phyloP scores from a whole-genome alignment of 2,113 vertebrate genomes.

The Oncorhynchus keta region DNA sequence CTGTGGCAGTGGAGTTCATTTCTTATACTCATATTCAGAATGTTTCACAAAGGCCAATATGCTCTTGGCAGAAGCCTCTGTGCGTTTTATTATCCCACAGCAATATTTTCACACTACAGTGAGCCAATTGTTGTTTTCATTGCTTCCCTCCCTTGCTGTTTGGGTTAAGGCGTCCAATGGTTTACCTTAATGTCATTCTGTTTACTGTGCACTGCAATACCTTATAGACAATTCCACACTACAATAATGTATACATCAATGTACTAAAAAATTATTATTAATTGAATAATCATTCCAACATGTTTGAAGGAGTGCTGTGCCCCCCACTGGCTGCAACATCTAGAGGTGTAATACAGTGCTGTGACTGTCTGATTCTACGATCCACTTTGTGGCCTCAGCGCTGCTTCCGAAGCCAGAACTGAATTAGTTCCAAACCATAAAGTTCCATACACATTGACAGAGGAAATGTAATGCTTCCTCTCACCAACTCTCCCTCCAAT shows the following conservation, averaged over 20 bases:
- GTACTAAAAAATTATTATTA: constrained; percentile 8
- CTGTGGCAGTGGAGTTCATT: not conserved
- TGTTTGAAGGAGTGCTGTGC: not conserved
- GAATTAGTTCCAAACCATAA: constrained; percentile 73
- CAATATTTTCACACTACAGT: not conserved
- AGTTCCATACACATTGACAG: constrained; percentile 43
- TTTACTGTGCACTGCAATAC: no score
- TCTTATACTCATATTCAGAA: not conserved
- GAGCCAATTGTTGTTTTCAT: not conserved
- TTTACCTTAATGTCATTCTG: no score
- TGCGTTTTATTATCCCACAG: not conserved
- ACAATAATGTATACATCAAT: no score
- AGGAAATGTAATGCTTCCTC: constrained; percentile 49
- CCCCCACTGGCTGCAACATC: constrained; percentile 36
- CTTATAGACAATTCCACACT: no score
- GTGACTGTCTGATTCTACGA: constrained; percentile 33
- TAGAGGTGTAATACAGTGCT: constrained; percentile 40
- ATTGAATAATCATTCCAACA: constrained; percentile 38
- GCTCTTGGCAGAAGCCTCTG: not conserved
- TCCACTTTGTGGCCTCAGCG: constrained; percentile 51
- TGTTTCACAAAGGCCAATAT: not conserved
- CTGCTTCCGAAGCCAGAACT: constrained; percentile 42
- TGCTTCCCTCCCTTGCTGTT: no score
- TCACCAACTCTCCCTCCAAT: constrained; percentile 34
- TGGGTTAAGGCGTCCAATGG: no score